These are phyloP conservation scores for Lydus trimaculatus DNA, from an alignment of 2,888 invertebrate species.

Conservation along the genomic window DNA sequence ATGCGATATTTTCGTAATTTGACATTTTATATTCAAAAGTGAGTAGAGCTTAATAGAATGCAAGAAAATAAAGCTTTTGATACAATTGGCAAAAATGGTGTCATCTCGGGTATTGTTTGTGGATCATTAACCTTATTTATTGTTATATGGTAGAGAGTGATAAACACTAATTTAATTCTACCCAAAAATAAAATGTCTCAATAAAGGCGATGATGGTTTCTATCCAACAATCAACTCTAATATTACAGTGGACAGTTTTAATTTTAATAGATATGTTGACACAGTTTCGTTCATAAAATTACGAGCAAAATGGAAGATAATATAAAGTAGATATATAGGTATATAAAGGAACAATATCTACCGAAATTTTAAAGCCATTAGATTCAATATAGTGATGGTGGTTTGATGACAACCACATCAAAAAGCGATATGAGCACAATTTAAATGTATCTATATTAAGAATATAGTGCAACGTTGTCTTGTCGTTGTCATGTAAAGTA, in stretches of 20 bases:
- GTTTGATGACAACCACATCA: slow-evolving; percentile 44
- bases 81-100: background rate
- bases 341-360: slow-evolving; percentile 31
- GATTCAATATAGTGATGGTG: slow-evolving; percentile 40
- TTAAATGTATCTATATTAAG: slow-evolving; percentile 42
- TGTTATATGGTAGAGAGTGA: background rate
- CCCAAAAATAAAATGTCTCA: background rate
- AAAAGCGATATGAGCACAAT: slow-evolving; percentile 48
- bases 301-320: slow-evolving; percentile 29
- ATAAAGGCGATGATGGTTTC: background rate
- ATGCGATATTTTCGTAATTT: no score
- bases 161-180: background rate
- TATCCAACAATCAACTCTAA: background rate
- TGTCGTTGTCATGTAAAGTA: slow-evolving; percentile 29
- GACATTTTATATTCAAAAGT: no score
- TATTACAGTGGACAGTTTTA: background rate
- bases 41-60: background rate
- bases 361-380: slow-evolving; percentile 36
- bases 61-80: background rate
- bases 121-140: background rate
- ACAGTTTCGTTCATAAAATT: slow-evolving; percentile 9
- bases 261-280: background rate
- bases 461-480: slow-evolving; percentile 28
- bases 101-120: background rate
- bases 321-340: slow-evolving; percentile 28